phyloP scores from a whole-genome alignment of 1,140 invertebrate species.

The fruit fly (Drosophila melanogaster) region DNA sequence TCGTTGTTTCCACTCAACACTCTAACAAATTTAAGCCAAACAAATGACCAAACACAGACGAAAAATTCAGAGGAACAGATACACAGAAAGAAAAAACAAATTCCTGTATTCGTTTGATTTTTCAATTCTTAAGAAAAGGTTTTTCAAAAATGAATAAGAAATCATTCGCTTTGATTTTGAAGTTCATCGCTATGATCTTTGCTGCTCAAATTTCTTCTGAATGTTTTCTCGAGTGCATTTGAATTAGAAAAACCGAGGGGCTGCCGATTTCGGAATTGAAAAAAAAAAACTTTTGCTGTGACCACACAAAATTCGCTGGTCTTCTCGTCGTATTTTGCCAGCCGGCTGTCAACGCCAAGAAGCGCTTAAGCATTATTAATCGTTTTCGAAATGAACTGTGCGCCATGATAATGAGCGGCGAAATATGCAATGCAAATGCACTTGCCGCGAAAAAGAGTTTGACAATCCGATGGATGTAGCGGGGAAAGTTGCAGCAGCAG shows the following conservation, averaged over 20 bases:
- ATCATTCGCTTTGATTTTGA: too few species aligned
- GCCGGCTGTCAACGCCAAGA: conserved; percentile 73
- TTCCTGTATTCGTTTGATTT: too few species aligned
- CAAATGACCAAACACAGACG: conserved; percentile 62
- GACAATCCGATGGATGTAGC: conserved; percentile 43
- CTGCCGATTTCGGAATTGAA: neutral
- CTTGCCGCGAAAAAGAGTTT: conserved; percentile 37
- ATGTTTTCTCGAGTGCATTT: neutral
- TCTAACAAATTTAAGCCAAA: conserved; percentile 65
- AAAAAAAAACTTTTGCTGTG: conserved; percentile 17
- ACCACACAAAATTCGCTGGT: conserved; percentile 50
- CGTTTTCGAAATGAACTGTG: conserved; percentile 79
- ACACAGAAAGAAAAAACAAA: neutral
- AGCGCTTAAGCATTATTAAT: conserved; percentile 82
- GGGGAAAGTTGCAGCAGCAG: conserved; percentile 8
- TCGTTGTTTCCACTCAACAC: conserved; percentile 54
- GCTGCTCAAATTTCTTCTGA: too few species aligned
- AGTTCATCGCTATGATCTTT: too few species aligned
- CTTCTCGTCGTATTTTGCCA: conserved; percentile 41
- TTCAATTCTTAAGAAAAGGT: too few species aligned
- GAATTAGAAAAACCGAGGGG: neutral
- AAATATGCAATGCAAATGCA: conserved; percentile 70
- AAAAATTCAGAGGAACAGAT: conserved; percentile 34
- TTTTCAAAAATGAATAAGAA: too few species aligned
- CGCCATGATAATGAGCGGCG: conserved; percentile 75